Evolutionary conservation across 1,140 invertebrate genomes (phyloP), one percentile per base, ranked within the genome.

Genomic region (Trichonephila clavata): DNA sequence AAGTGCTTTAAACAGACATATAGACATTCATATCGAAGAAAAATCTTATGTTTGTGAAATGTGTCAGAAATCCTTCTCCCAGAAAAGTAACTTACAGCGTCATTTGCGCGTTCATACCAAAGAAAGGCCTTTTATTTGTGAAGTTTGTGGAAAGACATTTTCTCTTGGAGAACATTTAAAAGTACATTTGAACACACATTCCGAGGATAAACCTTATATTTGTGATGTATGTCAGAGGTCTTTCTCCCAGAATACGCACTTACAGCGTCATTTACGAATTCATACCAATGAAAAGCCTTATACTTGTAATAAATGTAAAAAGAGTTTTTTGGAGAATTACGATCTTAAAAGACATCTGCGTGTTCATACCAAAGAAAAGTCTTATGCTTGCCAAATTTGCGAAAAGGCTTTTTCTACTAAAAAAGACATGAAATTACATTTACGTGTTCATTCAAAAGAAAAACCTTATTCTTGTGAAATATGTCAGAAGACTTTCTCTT

Each of bases 241-340:
- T 50, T 83, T 83, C n/a, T 18, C 32, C 20, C 32, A 39, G 8
- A 57, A 83, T 21, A 83, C 18, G 50, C 14, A 83, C 50, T n/a
- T 83, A 83, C 43, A 6, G 6, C 18, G 27, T 4, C 83, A 86
- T 61, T 86, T 27, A 27, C n/a, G 20, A 32, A 60, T 60, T 86
- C 83, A 86, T 59, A 61, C 83, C 10, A 32, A 18, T 14, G 83
- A 86, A 61, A 86, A 86, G 27, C 83, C 83, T 61, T 24, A 86
- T 14, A 18, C 7, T 6, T 86, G 83, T 86, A n/a, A 60, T 24
- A 24, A 27, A 8, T 86, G 57, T 86, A 21, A 27, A 13, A 86
- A 61, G 8, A 16, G 14, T 6, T 86, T 61, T 61, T 86, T 57
- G 2, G 20, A 14, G 6, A 86, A 61, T 27, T 18, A 27, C 24